Evolutionary conservation across 2,888 invertebrate species (phyloP).

Genomic region (Machimus atricapillus): DNA sequence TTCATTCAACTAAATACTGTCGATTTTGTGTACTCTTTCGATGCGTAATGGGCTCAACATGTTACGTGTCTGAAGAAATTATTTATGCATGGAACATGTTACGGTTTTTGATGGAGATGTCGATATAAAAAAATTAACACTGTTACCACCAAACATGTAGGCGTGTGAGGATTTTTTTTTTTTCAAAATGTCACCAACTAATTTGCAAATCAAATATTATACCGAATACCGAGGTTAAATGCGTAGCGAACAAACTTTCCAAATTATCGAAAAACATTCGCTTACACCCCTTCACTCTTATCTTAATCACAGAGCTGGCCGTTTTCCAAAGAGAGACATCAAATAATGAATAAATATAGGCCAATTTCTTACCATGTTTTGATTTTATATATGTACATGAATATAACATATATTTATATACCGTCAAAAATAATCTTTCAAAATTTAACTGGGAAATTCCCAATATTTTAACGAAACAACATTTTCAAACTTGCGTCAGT

Average conservation of each 20-base stretch:
- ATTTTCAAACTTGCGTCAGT: no score
- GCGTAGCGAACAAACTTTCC: not conserved
- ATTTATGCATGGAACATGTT: not conserved
- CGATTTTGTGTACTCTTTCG: not conserved
- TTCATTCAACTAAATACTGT: not conserved
- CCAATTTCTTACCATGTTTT: no score
- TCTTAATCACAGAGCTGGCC: not conserved
- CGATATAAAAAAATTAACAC: not conserved
- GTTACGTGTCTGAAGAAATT: not conserved
- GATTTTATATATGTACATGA: no score
- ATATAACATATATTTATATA: no score
- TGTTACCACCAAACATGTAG: not conserved
- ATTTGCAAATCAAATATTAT: not conserved
- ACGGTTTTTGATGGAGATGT: not conserved
- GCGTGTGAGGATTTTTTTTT: not conserved
- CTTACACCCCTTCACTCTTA: not conserved
- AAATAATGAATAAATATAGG: not conserved
- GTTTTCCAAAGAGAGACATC: not conserved
- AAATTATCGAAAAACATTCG: not conserved
- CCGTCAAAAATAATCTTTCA: no score
- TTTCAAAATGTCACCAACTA: not conserved
- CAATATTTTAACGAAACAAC: no score
- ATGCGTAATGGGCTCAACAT: not conserved
- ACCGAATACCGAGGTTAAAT: not conserved
- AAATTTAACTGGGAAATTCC: no score